These are phyloP conservation scores for Chrysoperla carnea DNA, from an alignment of 1,140 invertebrate species.

Conservation along the genomic window DNA sequence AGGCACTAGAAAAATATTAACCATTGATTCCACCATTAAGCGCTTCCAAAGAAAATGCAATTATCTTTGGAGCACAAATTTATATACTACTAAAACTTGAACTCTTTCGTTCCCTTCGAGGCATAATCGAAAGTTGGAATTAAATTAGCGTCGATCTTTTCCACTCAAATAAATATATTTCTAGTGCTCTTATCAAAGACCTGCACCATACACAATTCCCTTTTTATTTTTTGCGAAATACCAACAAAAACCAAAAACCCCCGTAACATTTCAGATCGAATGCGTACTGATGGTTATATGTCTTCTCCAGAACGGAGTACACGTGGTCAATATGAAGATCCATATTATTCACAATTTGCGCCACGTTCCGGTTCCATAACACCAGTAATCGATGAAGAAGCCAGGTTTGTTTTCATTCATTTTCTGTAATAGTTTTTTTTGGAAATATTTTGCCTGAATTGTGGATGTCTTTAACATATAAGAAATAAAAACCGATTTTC, in stretches of 20 bases:
- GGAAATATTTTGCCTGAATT: constrained; percentile 19
- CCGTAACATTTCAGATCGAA: constrained; percentile 22
- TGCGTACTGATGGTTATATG: constrained; percentile 61
- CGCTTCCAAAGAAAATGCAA: too few relatives aligned
- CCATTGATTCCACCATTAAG: too few relatives aligned
- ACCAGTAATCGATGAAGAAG: constrained; percentile 80
- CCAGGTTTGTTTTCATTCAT: constrained; percentile 37
- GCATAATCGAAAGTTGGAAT: too few relatives aligned
- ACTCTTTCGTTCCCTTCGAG: too few relatives aligned
- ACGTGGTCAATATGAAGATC: constrained; percentile 58
- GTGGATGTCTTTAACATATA: constrained; percentile 18
- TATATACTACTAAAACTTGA: too few relatives aligned
- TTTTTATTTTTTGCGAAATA: neutral
- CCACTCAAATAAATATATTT: too few relatives aligned
- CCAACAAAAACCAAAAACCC: neutral
- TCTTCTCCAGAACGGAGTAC: constrained; percentile 68
- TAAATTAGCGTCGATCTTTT: too few relatives aligned
- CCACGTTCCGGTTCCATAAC: constrained; percentile 58
- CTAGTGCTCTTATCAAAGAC: too few relatives aligned
- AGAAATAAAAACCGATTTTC: too few relatives aligned
- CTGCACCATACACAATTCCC: too few relatives aligned
- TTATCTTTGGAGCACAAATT: too few relatives aligned
- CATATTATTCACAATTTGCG: constrained; percentile 66
- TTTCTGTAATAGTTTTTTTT: constrained; percentile 3
- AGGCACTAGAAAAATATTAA: too few relatives aligned